Percentiles rank a stretch among this genome's conserved stretches.
Evolutionary conservation across 1,140 invertebrate species (phyloP).

Genomic region (Neodiprion pinetum): DNA sequence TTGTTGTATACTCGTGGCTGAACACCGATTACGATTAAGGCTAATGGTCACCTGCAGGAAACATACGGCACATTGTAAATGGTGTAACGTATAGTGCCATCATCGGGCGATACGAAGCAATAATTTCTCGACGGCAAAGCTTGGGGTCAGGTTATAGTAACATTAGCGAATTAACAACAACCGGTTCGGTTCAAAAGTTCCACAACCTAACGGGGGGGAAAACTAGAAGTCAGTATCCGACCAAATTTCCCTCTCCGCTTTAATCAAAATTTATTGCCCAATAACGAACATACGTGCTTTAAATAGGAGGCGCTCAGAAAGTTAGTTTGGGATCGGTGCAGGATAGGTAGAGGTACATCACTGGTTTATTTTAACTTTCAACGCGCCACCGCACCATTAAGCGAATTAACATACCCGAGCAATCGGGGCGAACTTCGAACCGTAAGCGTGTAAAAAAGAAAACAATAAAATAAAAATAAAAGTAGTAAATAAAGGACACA

Average conservation of each 20-base stretch:
- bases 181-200: background rate
- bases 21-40: too few species aligned
- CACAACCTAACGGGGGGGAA: background rate
- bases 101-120: background rate
- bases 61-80: too few species aligned
- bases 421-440: too few species aligned
- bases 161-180: conserved; percentile 5
- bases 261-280: background rate
- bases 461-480: too few species aligned
- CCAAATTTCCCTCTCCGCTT: background rate
- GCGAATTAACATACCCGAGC: too few species aligned
- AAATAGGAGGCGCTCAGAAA: too few species aligned
- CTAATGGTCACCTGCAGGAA: too few species aligned
- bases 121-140: background rate
- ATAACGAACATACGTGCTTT: background rate
- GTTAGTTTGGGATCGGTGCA: too few species aligned
- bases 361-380: background rate
- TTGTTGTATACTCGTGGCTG: too few species aligned
- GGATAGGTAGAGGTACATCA: background rate
- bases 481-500: too few species aligned
- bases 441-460: too few species aligned
- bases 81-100: background rate
- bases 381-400: background rate
- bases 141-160: background rate
- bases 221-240: background rate